Evolutionary conservation across 2,113 vertebrate genomes (phyloP).

Genomic region (Pteropus alecto): DNA sequence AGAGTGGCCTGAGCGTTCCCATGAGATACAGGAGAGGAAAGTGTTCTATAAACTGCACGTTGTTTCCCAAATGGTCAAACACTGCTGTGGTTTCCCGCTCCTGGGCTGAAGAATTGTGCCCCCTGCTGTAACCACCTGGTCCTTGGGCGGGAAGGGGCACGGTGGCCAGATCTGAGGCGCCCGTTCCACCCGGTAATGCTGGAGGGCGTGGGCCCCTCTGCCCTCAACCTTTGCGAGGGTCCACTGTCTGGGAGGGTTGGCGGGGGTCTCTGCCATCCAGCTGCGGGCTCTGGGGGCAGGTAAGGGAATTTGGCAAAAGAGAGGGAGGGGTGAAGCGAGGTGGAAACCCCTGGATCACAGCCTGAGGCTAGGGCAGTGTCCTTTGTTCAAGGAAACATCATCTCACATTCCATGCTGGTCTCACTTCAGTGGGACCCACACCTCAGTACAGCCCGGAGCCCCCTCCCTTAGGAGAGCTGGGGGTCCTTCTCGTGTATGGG

Average conservation of each 20-base stretch:
- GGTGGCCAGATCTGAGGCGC: neutral
- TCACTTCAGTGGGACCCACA: neutral
- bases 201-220: neutral
- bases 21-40: constrained; percentile 20
- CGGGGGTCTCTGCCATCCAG: neutral
- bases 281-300: neutral
- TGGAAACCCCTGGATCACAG: neutral
- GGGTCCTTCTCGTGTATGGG: neutral
- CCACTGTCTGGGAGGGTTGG: neutral
- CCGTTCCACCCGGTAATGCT: neutral
- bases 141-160: neutral
- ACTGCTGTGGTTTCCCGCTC: neutral
- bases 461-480: neutral
- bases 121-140: neutral
- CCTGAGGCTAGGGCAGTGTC: neutral
- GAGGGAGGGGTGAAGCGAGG: neutral
- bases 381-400: neutral
- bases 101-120: neutral
- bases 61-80: constrained; percentile 43
- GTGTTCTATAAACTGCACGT: constrained; percentile 40
- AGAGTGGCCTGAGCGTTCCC: constrained; percentile 40
- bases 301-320: neutral
- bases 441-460: neutral
- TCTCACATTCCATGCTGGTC: neutral
- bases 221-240: neutral